A percentile compares a stretch with the other conserved stretches of the same genome.
phyloP scores from a whole-genome alignment of 2,888 invertebrate species.

The Encarsia formosa region DNA sequence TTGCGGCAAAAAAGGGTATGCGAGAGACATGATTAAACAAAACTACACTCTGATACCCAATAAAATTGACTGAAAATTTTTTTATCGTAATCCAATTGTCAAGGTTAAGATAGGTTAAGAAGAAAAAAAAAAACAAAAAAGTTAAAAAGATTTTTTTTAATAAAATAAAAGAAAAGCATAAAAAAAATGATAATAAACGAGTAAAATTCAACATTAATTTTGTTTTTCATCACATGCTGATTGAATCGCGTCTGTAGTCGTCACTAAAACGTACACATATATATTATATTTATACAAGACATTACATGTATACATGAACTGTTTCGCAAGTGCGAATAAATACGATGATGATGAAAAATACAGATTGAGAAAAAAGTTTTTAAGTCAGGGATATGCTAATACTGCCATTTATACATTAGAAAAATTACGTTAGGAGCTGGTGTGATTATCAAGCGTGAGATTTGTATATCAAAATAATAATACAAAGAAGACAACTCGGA shows the following conservation, averaged over 20 bases:
- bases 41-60: conserved; percentile 19
- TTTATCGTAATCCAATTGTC: conserved; percentile 1
- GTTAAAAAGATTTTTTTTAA: conserved; percentile 13
- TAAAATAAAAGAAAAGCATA: background rate
- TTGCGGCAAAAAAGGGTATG: conserved; percentile 22
- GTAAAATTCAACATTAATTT: conserved; percentile 6
- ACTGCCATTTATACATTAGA: conserved; percentile 26
- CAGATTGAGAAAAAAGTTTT: conserved; percentile 7
- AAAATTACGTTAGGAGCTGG: conserved; percentile 22
- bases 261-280: conserved; percentile 22
- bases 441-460: conserved; percentile 14
- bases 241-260: conserved; percentile 16
- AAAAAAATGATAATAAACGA: conserved; percentile 13
- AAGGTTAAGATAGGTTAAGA: background rate
- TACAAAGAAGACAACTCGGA: too few relatives aligned
- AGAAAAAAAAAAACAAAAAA: conserved; percentile 19
- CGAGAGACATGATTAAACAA: conserved; percentile 15
- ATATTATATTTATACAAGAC: conserved; percentile 28
- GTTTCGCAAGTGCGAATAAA: conserved; percentile 17
- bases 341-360: conserved; percentile 14
- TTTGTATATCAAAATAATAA: too few relatives aligned
- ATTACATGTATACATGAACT: conserved; percentile 18
- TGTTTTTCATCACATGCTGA: conserved; percentile 11
- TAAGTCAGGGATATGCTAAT: conserved; percentile 17
- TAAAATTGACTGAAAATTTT: conserved; percentile 24